Evolutionary conservation across 1,140 invertebrate genomes (phyloP), one percentile per base, ranked within the genome.

Genomic region (Chrysomallon squamiferum): DNA sequence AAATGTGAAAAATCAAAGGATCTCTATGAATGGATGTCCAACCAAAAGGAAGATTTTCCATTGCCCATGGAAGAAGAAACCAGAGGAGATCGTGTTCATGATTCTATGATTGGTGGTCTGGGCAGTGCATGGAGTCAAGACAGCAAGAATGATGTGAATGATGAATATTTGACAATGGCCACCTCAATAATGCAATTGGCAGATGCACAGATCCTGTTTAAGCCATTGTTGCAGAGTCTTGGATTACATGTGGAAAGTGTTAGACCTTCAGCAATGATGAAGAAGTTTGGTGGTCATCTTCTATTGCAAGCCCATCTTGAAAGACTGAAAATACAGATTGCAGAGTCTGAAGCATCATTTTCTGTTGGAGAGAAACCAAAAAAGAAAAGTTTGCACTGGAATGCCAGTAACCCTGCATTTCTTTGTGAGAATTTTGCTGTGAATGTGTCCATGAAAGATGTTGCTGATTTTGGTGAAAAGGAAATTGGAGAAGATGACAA

Each of bases 1-100:
- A 74, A 72, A 38, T 68, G 79, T 30, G 76, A 80, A 54, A 78
- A 83, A 35, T 76, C 82, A n/a, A 93, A 96, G 81, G 93, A 95
- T 86, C 86, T 97, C 38, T 97, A 97, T 79, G 74, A 81, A 67
- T 97, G 95, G 95, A 96, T 97, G 95, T 93, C 93, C 0, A 93
- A 94, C 76, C 95, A 96, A 74, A 93, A 96, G 43, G 69, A 66
- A 35, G 59, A 69, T 2, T 73, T 76, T 49, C 59, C 65, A 38
- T 57, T 59, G 25, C 54, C 38, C 13, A 15, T 69, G 6, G 59
- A 59, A 59, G 62, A 73, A 25, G 71, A 69, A 20, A 45, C 43
- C 11, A 52, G 54, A 25, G 59, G 69, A 25, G 61, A 69, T 15
- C 69, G 69, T 62, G 56, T 76, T 29, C 80, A 80, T 29, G 81